A percentile compares a stretch with the other conserved stretches of the same genome.
phyloP scores from a whole-genome alignment of 2,113 vertebrate genomes.

The Zosterops japonicus region DNA sequence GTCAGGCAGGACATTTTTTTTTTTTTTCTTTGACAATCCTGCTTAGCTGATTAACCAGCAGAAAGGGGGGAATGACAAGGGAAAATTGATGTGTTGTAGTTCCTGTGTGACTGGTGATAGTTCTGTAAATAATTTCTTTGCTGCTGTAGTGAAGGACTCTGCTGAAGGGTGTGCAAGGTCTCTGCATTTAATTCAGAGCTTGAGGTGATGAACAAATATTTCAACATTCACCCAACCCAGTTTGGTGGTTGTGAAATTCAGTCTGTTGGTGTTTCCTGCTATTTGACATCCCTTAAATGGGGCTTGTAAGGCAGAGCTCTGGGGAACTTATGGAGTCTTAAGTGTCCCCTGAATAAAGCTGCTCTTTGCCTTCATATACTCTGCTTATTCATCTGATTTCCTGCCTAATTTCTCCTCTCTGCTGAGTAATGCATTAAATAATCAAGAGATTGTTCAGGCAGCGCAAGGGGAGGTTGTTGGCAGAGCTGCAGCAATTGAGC shows the following conservation, averaged over 20 bases:
- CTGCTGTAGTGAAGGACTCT: background rate
- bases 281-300: background rate
- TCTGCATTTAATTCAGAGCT: background rate
- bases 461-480: background rate
- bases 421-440: background rate
- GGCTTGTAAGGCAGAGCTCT: background rate
- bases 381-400: background rate
- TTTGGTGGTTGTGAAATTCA: background rate
- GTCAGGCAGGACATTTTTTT: background rate
- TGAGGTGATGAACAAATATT: background rate
- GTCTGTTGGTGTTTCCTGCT: background rate
- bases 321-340: background rate
- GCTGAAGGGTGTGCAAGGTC: background rate
- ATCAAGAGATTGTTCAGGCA: background rate
- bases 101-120: accelerated
- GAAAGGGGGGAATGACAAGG: accelerated
- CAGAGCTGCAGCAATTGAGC: background rate
- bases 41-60: background rate
- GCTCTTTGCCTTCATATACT: background rate
- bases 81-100: background rate
- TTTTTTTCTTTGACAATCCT: background rate
- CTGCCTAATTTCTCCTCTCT: background rate
- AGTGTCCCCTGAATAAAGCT: background rate
- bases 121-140: background rate
- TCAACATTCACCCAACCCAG: background rate